A percentile compares a stretch with the other conserved stretches of the same genome.
phyloP scores from a whole-genome alignment of 2,888 invertebrate species.

The Galeopsomyia nigrocyanea region DNA sequence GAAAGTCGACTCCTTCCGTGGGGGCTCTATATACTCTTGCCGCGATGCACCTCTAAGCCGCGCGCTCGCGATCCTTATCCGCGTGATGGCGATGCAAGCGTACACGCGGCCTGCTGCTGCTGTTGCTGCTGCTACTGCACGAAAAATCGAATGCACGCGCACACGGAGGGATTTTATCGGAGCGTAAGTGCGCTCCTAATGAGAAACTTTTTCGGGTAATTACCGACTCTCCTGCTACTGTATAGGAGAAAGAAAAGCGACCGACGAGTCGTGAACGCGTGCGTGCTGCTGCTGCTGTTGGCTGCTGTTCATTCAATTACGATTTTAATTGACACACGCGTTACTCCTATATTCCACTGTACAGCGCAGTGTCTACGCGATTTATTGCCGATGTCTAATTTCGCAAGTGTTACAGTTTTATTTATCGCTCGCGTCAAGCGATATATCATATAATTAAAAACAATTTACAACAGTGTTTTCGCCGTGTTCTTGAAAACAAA shows the following conservation, averaged over 20 bases:
- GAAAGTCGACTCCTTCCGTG: constrained; percentile 21
- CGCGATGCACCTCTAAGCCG: constrained; percentile 47
- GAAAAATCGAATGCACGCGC: constrained; percentile 58
- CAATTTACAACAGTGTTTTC: no score
- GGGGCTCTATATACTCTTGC: constrained; percentile 53
- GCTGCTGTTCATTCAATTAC: constrained; percentile 38
- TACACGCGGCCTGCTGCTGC: no score
- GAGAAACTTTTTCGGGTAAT: constrained; percentile 48
- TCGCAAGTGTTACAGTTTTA: no score
- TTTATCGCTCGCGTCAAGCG: no score
- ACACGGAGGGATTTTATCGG: constrained; percentile 10
- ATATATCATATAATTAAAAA: no score
- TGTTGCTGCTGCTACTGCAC: background rate
- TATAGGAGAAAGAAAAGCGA: constrained; percentile 31
- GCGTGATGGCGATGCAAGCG: constrained; percentile 35
- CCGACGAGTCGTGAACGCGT: constrained; percentile 1
- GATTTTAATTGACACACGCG: constrained; percentile 45
- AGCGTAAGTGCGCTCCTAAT: constrained; percentile 34
- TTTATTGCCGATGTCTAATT: no score
- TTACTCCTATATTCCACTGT: background rate
- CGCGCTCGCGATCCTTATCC: constrained; percentile 56
- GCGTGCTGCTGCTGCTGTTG: background rate
- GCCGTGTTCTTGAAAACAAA: no score
- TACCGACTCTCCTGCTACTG: constrained; percentile 17
- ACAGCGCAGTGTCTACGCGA: no score